Conservation (phyloP, 2,888 invertebrate species). For the Lymantria monacha region DNA sequence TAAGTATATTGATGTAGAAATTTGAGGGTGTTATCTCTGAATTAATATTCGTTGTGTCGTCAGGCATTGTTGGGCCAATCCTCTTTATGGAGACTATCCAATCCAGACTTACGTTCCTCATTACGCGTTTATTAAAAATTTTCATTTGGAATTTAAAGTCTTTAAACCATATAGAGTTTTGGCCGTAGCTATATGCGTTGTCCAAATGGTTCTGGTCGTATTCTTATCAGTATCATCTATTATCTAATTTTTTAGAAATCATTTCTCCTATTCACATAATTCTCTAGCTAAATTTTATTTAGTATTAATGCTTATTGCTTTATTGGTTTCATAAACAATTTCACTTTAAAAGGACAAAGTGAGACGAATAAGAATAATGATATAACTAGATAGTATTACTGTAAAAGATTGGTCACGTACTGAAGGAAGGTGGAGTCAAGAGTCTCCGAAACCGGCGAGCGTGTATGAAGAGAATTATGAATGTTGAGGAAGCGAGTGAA, state of each 20-base stretch:
- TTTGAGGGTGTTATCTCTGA: conserved; percentile 59
- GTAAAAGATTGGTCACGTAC: too few relatives aligned
- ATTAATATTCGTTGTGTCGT: conserved; percentile 48
- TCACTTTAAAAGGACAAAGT: too few relatives aligned
- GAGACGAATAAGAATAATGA: too few relatives aligned
- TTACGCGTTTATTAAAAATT: conserved; percentile 3
- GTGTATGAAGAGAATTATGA: too few relatives aligned
- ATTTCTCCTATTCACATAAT: too few relatives aligned
- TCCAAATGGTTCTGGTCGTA: conserved; percentile 16
- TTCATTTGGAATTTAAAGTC: conserved; percentile 21
- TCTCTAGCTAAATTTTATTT: too few relatives aligned
- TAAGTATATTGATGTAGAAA: neutral
- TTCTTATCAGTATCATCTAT: conserved; percentile 3
- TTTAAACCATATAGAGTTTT: conserved; percentile 73
- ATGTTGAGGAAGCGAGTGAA: too few relatives aligned
- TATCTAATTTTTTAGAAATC: conserved; percentile 7
- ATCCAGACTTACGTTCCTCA: conserved; percentile 37
- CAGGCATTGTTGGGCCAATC: conserved; percentile 71
- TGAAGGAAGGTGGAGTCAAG: too few relatives aligned
- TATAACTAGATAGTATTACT: too few relatives aligned
- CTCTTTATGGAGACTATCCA: conserved; percentile 70
- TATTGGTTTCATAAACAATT: too few relatives aligned
- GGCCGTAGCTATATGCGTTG: conserved; percentile 63
- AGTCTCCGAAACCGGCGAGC: too few relatives aligned
- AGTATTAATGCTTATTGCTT: too few relatives aligned